A percentile compares a stretch with the other conserved stretches of the same genome.
Conservation (phyloP, 92 coral and sea anemone genomes). For the Epizoanthus ramosus region DNA sequence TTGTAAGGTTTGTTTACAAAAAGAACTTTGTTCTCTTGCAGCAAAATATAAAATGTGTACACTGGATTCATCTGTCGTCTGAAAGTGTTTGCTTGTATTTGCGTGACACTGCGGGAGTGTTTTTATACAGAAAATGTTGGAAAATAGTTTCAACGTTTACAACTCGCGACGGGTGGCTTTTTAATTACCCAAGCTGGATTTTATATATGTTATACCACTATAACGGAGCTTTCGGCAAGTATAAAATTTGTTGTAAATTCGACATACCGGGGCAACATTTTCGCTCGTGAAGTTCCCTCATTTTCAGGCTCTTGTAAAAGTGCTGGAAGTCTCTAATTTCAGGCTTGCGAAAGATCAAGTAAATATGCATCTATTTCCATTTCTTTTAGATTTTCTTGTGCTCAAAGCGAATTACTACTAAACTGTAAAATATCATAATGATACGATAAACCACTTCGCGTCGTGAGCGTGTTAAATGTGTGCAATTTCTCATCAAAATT, state of each 20-base stretch:
- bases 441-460: too few relatives aligned
- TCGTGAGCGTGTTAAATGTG: neutral
- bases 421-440: too few relatives aligned
- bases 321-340: neutral
- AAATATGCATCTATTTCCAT: neutral
- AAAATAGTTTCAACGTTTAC: neutral
- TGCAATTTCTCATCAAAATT: too few relatives aligned
- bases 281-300: slow-evolving; percentile 20
- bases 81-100: neutral
- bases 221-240: neutral
- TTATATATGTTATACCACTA: neutral
- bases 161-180: slow-evolving; percentile 16
- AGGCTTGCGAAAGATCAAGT: neutral
- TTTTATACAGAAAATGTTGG: too few relatives aligned
- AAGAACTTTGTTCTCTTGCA: too few relatives aligned
- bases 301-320: neutral
- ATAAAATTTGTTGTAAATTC: slow-evolving; percentile 16
- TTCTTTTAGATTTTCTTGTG: neutral
- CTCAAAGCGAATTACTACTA: neutral
- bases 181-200: slow-evolving; percentile 22
- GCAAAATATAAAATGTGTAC: too few relatives aligned
- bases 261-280: too few relatives aligned
- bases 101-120: neutral
- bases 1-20: too few relatives aligned
- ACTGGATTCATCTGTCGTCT: too few relatives aligned